Base-by-base conservation (phyloP, 1,140 invertebrate species). In the Calycopis cecrops region DNA sequence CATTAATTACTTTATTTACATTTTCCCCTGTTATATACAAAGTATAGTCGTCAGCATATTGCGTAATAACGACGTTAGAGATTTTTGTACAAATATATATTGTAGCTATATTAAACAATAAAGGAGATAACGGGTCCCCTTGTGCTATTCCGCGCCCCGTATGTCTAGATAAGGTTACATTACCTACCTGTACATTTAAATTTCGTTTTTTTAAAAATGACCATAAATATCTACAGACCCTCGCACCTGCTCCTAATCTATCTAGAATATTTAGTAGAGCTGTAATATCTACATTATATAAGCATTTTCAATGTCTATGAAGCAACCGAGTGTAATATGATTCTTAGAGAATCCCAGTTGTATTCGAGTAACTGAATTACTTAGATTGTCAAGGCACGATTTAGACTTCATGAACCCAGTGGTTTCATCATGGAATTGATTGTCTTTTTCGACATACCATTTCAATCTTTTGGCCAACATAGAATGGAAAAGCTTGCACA, bases 1-100 rank as follows among this genome's bases (percentile, higher is more conserved):
- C 35, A 38, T 10, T 55, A 37, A 11, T 14, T 1, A 12, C 51
- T 38, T 38, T 12, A 37, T 7, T 9, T 49, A 59, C 6, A 34
- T 53, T 52, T 14, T 58, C 48, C 11, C 35, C 35, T 17, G 34
- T 59, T 14, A 35, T 35, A 37, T 61, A 60, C 12, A 67, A 21
- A 3, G 57, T 55, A 55, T 60, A 63, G 18, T 69, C 63, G 14
- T 65, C 63, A 9, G 63, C 66, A 57, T 65, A 69, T 55, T 69
- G 62, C 0, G 55, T 57, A 21, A 59, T 40, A 9, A 10, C 33
- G 12, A 59, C 55, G 37, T 58, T 33, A 38, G 9, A 33, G 2
- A 60, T 44, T 18, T 28, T 7, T 37, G 42, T 51, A 51, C 52
- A 55, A 16, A 69, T 61, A 3, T 56, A 42, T 9, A 35, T 34